These are phyloP conservation scores for Antrozous pallidus DNA, from an alignment of 2,797 vertebrate species.

Conservation along the genomic window DNA sequence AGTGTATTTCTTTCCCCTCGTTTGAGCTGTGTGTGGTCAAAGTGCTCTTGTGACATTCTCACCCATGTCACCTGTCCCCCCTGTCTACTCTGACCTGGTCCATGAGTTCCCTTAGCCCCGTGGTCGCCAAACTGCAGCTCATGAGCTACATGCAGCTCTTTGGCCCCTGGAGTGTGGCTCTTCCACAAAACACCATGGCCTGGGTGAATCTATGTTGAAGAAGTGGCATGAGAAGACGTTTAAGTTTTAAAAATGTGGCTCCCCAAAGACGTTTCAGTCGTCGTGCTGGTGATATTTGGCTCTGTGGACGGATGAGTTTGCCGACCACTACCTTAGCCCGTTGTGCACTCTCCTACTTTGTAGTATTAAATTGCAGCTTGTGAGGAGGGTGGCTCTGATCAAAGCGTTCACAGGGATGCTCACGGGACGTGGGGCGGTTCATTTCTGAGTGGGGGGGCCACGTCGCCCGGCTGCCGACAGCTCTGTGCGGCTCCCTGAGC, in stretches of 20 bases:
- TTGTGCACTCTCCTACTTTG: not conserved
- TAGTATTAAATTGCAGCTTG: not conserved
- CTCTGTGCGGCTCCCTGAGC: not conserved
- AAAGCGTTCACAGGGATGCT: not conserved
- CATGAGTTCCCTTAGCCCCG: not conserved
- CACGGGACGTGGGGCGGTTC: not conserved
- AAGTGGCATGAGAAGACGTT: too few species aligned
- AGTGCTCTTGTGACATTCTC: not conserved
- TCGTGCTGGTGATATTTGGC: too few species aligned
- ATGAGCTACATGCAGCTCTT: too few species aligned
- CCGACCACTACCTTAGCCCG: not conserved
- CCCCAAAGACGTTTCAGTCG: too few species aligned
- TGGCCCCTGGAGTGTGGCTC: too few species aligned
- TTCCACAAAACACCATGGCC: too few species aligned
- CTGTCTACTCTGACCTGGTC: not conserved
- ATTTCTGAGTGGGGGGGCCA: not conserved
- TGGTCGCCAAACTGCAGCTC: too few species aligned
- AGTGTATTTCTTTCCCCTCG: not conserved
- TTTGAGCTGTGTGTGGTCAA: not conserved
- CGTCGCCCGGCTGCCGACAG: not conserved
- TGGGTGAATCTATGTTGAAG: too few species aligned
- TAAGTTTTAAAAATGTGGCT: too few species aligned
- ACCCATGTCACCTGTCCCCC: not conserved
- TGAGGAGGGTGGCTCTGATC: not conserved
- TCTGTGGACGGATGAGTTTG: too few species aligned